These are phyloP conservation scores for Shinisaurus crocodilurus DNA, from an alignment of 2,113 vertebrate genomes.

Conservation along the genomic window DNA sequence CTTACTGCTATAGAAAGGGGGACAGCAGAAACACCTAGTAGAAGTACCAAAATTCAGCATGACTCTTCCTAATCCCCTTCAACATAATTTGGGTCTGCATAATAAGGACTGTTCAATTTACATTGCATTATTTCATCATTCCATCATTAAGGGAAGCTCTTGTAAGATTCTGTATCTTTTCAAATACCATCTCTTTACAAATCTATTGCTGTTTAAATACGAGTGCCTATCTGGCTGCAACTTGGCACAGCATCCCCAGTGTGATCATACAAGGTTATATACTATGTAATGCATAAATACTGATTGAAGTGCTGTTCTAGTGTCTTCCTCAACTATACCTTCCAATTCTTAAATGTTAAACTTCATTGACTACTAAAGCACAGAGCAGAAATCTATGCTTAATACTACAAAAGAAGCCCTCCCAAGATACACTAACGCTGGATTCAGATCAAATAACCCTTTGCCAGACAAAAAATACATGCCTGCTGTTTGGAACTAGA, in stretches of 20 bases:
- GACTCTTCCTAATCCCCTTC: not conserved
- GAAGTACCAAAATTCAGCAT: not conserved
- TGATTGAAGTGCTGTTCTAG: not conserved
- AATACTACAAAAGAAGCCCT: not conserved
- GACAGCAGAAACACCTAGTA: not conserved
- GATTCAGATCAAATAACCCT: constrained; percentile 40
- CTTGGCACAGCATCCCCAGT: not conserved
- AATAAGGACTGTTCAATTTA: not conserved
- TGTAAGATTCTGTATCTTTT: not conserved
- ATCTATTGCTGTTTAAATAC: not conserved
- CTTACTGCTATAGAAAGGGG: not conserved
- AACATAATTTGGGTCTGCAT: not conserved
- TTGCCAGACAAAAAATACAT: constrained; percentile 38
- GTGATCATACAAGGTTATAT: not conserved
- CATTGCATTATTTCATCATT: not conserved
- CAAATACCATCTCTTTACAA: not conserved
- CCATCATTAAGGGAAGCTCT: too few relatives aligned
- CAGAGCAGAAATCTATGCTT: not conserved
- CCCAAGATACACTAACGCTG: not conserved
- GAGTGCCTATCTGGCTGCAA: not conserved
- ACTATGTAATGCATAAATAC: not conserved
- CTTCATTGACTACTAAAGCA: not conserved
- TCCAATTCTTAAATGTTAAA: not conserved
- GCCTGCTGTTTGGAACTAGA: constrained; percentile 53
- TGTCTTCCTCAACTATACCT: not conserved